phyloP scores from a whole-genome alignment of 1,140 invertebrate genomes.

The Drosophila insularis region DNA sequence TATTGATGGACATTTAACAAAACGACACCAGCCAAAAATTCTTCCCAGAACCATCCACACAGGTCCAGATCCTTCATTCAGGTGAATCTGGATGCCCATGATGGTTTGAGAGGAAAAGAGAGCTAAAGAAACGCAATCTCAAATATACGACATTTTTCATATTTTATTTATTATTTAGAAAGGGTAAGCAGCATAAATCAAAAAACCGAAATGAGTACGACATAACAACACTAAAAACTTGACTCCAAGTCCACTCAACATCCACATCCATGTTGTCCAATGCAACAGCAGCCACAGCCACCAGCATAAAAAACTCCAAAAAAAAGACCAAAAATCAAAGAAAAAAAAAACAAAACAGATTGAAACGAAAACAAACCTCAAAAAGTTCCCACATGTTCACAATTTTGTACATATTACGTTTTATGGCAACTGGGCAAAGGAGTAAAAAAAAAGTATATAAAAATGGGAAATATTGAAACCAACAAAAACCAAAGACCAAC shows the following conservation, averaged over 20 bases:
- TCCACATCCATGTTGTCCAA: conserved; percentile 64
- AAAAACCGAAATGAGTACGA: conserved; percentile 76
- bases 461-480: conserved; percentile 24
- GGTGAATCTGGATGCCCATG: conserved; percentile 25
- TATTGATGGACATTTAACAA: conserved; percentile 81
- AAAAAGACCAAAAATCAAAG: conserved; percentile 36
- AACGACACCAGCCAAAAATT: conserved; percentile 63
- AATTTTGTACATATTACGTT: conserved; percentile 75
- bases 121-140: conserved; percentile 24
- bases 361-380: conserved; percentile 43
- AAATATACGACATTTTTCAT: conserved; percentile 75
- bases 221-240: conserved; percentile 77
- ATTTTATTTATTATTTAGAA: conserved; percentile 82
- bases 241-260: conserved; percentile 30
- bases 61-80: conserved; percentile 27
- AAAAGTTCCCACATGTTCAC: conserved; percentile 79
- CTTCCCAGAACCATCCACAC: background rate
- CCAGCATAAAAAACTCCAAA: conserved; percentile 45
- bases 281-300: conserved; percentile 47
- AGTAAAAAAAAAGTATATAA: conserved; percentile 22
- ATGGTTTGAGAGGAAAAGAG: background rate
- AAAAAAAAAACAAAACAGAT: conserved; percentile 34
- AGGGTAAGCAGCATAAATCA: conserved; percentile 79
- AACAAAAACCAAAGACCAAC: conserved; percentile 53
- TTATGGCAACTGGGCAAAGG: conserved; percentile 42